phyloP scores from a whole-genome alignment of 2,888 invertebrate species.

The Agonum fuliginosum region DNA sequence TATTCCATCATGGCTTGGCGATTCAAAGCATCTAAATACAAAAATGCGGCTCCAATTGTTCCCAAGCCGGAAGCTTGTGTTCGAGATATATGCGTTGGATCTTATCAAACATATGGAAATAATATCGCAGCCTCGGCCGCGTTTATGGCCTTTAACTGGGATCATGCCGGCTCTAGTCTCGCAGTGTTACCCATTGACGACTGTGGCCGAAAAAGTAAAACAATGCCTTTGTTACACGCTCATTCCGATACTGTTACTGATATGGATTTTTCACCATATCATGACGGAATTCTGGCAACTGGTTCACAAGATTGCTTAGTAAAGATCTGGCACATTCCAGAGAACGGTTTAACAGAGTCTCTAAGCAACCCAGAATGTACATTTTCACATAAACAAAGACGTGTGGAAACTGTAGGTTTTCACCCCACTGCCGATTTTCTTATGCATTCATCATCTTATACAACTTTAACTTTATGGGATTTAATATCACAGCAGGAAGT shows the following conservation, averaged over 20 bases:
- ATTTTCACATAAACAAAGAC: conserved; percentile 87
- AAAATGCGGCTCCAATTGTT: conserved; percentile 97
- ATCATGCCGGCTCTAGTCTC: conserved; percentile 92
- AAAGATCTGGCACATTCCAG: conserved; percentile 93
- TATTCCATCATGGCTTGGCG: conserved; percentile 87
- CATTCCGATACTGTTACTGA: conserved; percentile 95
- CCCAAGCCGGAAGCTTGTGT: conserved; percentile 94
- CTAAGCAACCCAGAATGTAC: conserved; percentile 86
- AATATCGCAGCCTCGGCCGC: conserved; percentile 95
- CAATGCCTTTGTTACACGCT: conserved; percentile 89
- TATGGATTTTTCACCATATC: conserved; percentile 96
- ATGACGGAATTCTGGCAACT: conserved; percentile 93
- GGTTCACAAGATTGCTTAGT: conserved; percentile 92
- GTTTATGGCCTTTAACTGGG: conserved; percentile 97
- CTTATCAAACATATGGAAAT: conserved; percentile 95
- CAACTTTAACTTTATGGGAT: conserved; percentile 90
- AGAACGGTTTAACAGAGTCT: conserved; percentile 85
- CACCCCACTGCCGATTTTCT: conserved; percentile 93
- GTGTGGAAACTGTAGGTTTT: conserved; percentile 93
- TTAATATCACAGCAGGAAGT: conserved; percentile 87
- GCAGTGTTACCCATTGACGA: conserved; percentile 92
- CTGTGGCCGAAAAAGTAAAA: conserved; percentile 91
- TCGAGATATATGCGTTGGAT: conserved; percentile 92
- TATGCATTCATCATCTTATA: conserved; percentile 89
- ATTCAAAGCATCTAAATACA: conserved; percentile 98